Evolutionary conservation across 1,140 invertebrate genomes (phyloP), one percentile per base, ranked within the genome.

Genomic region (Drosophila fuyamai): DNA sequence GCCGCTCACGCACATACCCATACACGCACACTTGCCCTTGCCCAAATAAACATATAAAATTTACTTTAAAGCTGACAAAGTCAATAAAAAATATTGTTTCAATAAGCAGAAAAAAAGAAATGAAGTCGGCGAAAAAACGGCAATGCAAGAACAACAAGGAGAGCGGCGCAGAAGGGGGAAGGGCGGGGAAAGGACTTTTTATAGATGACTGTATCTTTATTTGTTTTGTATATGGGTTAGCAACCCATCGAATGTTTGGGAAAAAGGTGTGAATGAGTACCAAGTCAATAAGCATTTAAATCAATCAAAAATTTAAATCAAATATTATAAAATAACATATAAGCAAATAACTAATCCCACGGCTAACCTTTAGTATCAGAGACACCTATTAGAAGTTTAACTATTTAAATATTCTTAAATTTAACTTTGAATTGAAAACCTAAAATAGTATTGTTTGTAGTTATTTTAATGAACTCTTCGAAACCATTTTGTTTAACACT

Each of bases 51-150:
- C 84, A 89, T 75, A 72, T 79, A 70, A 84, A 89, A 89, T 89
- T 90, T 89, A 89, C 84, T 89, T 89, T 89, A 89, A 89, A 89
- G 84, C 85, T 89, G 84, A 89, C 84, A 89, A 89, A 89, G 85
- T 89, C 84, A 89, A 89, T 89, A 89, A 89, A 71, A 89, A 89
- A 89, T 89, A 89, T 89, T 89, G 77, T 89, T 90, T 89, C 81
- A 89, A 90, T 84, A 90, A 90, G 84, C 84, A 90, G 35, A 40
- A 65, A 58, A 63, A 63, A 79, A 27, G 46, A 81, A 79, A 70
- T 54, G 41, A 70, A 79, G 79, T 68, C 79, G 46, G 83, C 79
- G 65, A 72, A 86, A 77, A 82, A 80, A 76, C 44, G 62, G 60
- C 23, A 75, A 44, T 66, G 77, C 58, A 66, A 65, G 61, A 78